These are phyloP conservation scores for Vireo altiloquus DNA, from an alignment of 2,113 vertebrate species.

Conservation along the genomic window DNA sequence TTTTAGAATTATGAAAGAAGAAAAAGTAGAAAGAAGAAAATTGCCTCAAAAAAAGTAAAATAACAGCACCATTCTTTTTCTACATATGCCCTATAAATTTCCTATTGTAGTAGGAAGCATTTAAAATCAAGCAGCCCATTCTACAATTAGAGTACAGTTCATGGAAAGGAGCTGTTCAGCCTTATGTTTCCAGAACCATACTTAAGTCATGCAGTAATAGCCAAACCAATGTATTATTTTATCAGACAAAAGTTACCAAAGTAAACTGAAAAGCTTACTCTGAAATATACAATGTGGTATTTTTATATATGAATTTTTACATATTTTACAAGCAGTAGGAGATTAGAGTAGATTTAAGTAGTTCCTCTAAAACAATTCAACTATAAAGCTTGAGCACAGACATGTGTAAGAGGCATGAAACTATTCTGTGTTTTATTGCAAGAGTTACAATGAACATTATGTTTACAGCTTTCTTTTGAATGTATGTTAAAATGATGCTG, in stretches of 20 bases:
- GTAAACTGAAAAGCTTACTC: background rate
- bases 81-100: background rate
- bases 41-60: background rate
- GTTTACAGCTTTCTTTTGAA: constrained; percentile 41
- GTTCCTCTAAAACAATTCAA: constrained; percentile 7
- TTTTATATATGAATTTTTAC: background rate
- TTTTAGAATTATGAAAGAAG: background rate
- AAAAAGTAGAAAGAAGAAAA: background rate
- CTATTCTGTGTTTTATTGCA: constrained; percentile 20
- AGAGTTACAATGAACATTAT: constrained; percentile 17
- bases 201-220: background rate
- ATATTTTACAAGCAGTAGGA: constrained; percentile 24
- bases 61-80: background rate
- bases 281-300: background rate
- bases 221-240: background rate
- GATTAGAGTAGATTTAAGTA: constrained; percentile 31
- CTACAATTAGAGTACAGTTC: background rate
- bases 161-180: background rate
- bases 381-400: constrained; percentile 11
- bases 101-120: background rate
- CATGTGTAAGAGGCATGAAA: background rate
- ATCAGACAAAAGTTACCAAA: constrained; percentile 26
- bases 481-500: constrained; percentile 38
- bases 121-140: background rate
- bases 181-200: background rate